Percentiles rank a stretch among this genome's conserved stretches.
Evolutionary conservation across 2,888 invertebrate species (phyloP).

Genomic region (Colletes collaris): DNA sequence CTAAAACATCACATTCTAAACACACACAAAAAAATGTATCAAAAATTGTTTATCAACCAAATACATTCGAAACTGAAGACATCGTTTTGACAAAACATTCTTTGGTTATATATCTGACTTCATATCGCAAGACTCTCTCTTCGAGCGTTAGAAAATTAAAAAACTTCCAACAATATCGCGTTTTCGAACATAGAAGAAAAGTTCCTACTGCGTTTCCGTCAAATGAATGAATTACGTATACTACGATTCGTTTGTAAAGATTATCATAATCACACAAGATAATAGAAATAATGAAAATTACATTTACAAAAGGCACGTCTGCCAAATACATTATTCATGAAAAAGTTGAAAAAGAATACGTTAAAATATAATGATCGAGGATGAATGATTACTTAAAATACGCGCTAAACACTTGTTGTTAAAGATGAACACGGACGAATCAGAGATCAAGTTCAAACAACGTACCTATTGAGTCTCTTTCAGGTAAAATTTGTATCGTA

Average conservation of each 20-base stretch:
- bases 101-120: conserved; percentile 24
- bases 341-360: conserved; percentile 20
- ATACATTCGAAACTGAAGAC: neutral
- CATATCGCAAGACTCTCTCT: neutral
- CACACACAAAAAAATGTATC: conserved; percentile 3
- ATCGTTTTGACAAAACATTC: conserved; percentile 3
- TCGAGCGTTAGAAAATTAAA: conserved; percentile 2
- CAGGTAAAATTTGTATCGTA: conserved; percentile 56
- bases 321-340: neutral
- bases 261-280: neutral
- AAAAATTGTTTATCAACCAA: conserved; percentile 13
- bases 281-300: neutral
- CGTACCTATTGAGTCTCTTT: conserved; percentile 49
- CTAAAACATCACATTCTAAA: conserved; percentile 3
- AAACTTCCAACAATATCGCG: conserved; percentile 20
- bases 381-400: conserved; percentile 32
- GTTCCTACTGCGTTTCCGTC: conserved; percentile 29
- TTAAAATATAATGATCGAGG: neutral
- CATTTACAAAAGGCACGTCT: neutral
- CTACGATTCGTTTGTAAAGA: no score
- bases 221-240: neutral
- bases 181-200: neutral
- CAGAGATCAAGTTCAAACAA: conserved; percentile 59
- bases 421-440: conserved; percentile 57
- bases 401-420: conserved; percentile 22